phyloP scores from a whole-genome alignment of 2,113 vertebrate species.

The Oxyura jamaicensis region DNA sequence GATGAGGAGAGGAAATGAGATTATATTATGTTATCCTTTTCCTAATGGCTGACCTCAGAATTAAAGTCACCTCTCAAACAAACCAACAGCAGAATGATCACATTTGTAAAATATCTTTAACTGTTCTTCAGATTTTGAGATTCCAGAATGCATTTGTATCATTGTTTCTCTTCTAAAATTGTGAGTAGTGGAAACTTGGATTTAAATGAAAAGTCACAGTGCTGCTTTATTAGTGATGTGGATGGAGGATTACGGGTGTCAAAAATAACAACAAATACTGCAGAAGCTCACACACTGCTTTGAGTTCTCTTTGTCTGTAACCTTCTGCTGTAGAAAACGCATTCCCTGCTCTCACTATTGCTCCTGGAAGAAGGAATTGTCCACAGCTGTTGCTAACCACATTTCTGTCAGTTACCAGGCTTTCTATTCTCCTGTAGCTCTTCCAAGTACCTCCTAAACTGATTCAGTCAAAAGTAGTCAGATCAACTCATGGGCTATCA shows the following conservation, averaged over 20 bases:
- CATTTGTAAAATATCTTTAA: background rate
- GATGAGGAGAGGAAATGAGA: background rate
- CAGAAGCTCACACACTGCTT: background rate
- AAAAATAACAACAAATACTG: background rate
- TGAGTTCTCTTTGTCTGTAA: background rate
- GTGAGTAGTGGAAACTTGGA: background rate
- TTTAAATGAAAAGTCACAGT: background rate
- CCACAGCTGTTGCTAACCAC: background rate
- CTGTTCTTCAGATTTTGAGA: background rate
- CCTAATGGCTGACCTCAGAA: background rate
- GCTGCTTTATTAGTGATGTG: background rate
- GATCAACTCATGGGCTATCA: background rate
- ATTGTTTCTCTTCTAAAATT: background rate
- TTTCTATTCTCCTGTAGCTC: background rate
- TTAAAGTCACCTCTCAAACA: background rate
- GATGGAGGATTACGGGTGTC: background rate
- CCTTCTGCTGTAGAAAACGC: background rate
- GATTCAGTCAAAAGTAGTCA: background rate
- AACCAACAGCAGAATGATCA: background rate
- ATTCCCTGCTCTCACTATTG: background rate
- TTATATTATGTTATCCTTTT: background rate
- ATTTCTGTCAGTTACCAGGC: background rate
- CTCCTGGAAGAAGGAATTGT: background rate
- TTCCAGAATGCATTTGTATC: background rate
- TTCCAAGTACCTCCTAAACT: background rate